These are phyloP conservation scores for Pseudomyrmex cubaensis DNA, from an alignment of 1,140 invertebrate genomes.

Conservation along the genomic window DNA sequence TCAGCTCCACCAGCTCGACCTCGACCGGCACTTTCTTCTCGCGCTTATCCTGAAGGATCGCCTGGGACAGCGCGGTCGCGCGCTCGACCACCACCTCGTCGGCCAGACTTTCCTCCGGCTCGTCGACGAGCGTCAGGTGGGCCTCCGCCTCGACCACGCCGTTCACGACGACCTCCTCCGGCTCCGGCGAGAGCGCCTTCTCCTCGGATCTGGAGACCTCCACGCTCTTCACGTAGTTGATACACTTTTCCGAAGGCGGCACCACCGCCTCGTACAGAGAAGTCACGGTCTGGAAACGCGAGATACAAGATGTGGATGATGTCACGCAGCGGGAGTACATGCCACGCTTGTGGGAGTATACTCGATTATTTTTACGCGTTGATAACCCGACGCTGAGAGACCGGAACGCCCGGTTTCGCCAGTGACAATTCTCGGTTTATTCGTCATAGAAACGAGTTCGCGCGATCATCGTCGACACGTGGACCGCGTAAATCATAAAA, in stretches of 20 bases:
- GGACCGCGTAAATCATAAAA: not conserved
- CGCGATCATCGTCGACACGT: not conserved
- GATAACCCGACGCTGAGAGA: conserved; percentile 22
- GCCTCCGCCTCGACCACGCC: conserved; percentile 67
- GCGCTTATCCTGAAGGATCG: conserved; percentile 50
- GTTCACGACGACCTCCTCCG: conserved; percentile 62
- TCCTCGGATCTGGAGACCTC: conserved; percentile 75
- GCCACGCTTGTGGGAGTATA: conserved; percentile 16
- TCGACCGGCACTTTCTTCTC: conserved; percentile 71
- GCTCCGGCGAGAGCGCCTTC: conserved; percentile 62
- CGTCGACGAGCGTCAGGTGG: conserved; percentile 63
- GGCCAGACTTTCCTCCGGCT: conserved; percentile 60
- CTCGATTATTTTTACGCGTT: conserved; percentile 56
- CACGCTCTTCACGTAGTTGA: conserved; percentile 83
- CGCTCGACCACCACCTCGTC: conserved; percentile 56
- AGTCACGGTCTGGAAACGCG: conserved; percentile 79
- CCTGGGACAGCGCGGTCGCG: conserved; percentile 53
- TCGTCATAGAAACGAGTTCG: conserved; percentile 24
- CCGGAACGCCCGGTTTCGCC: not conserved
- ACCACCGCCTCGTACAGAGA: conserved; percentile 79
- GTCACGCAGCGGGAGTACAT: conserved; percentile 12
- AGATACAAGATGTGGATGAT: conserved; percentile 39
- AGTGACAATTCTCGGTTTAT: conserved; percentile 7
- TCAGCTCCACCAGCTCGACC: conserved; percentile 81
- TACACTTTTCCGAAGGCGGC: conserved; percentile 81